phyloP scores from a whole-genome alignment of 2,113 vertebrate genomes.

The Semicossyphus pulcher region DNA sequence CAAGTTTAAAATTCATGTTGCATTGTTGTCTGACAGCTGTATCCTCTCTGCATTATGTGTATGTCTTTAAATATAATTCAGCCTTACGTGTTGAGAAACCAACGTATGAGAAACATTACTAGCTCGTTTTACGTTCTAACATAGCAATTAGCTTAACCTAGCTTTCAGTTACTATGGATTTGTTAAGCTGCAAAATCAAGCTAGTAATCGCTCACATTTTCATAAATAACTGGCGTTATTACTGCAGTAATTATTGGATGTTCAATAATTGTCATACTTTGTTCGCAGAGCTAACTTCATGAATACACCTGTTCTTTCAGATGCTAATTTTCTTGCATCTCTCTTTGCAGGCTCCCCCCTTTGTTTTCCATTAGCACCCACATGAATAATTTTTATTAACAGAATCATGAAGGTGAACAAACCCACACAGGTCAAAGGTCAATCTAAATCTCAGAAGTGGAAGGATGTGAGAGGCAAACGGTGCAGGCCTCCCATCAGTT shows the following conservation, averaged over 20 bases:
- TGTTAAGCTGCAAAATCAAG: neutral
- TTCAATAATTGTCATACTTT: no score
- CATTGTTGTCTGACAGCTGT: neutral
- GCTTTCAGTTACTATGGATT: neutral
- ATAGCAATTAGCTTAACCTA: conserved; percentile 1
- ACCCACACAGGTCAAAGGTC: conserved; percentile 47
- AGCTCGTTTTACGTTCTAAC: neutral
- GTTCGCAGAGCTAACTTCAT: no score
- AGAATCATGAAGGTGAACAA: conserved; percentile 83
- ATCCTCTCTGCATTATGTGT: neutral
- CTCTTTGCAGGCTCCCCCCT: conserved; percentile 34
- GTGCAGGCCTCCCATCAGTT: conserved; percentile 41
- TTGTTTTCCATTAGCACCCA: conserved; percentile 3
- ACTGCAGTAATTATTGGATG: no score
- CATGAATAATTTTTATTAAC: neutral
- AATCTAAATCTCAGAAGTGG: conserved; percentile 76
- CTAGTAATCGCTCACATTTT: neutral
- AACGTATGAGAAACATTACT: no score
- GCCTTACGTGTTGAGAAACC: no score
- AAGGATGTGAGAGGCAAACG: conserved; percentile 66
- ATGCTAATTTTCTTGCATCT: neutral
- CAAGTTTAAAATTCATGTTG: conserved; percentile 5
- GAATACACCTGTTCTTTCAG: neutral
- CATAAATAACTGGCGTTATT: no score
- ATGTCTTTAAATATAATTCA: fast-evolving